phyloP scores from a whole-genome alignment of 2,113 vertebrate species.

The Ploceus nigricollis region DNA sequence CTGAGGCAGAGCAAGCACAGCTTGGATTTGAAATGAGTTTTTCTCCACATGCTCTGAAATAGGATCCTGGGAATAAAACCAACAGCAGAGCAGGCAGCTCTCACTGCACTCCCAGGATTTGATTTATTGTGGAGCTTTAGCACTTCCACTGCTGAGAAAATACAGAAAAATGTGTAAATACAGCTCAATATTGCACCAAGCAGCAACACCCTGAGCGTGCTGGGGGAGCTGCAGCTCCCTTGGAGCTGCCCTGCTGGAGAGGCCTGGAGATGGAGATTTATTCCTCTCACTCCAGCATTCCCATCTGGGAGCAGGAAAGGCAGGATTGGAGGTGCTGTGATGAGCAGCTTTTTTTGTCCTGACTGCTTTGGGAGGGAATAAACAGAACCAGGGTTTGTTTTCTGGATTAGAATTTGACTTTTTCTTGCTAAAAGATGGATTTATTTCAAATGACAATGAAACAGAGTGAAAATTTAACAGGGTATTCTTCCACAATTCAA shows the following conservation, averaged over 20 bases:
- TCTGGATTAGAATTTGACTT: neutral
- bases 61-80: neutral
- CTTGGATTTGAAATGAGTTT: neutral
- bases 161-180: neutral
- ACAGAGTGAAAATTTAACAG: too few species aligned
- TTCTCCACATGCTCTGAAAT: neutral
- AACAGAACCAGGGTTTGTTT: neutral
- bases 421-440: neutral
- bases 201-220: neutral
- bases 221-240: neutral
- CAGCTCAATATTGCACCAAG: neutral
- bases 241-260: neutral
- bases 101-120: neutral
- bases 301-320: neutral
- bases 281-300: neutral
- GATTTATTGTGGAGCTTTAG: neutral
- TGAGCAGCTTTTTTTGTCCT: neutral
- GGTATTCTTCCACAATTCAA: too few species aligned
- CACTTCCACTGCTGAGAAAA: fast-evolving
- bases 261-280: neutral
- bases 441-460: too few species aligned
- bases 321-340: neutral
- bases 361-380: neutral
- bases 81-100: neutral
- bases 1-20: neutral